phyloP scores from a whole-genome alignment of 2,888 invertebrate genomes.

The Oasisia sp. region DNA sequence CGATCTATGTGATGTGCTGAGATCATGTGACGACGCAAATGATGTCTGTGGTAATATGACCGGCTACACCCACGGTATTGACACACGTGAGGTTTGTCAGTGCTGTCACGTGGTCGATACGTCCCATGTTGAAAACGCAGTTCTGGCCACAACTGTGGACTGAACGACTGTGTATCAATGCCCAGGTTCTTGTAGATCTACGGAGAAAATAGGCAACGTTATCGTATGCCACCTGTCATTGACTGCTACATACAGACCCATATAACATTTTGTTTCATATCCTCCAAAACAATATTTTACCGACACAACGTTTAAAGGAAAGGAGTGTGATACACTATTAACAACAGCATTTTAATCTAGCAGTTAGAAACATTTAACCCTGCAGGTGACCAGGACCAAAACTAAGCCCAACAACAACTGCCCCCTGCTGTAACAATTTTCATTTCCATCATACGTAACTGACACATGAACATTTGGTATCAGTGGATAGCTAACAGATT shows the following conservation, averaged over 20 bases:
- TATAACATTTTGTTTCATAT: not conserved
- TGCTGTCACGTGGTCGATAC: conserved; percentile 13
- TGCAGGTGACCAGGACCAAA: too few species aligned
- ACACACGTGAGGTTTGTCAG: not conserved
- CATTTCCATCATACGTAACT: too few species aligned
- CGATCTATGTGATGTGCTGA: not conserved
- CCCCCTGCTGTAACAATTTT: too few species aligned
- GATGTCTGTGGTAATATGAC: conserved; percentile 17
- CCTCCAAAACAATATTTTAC: not conserved
- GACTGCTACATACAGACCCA: not conserved
- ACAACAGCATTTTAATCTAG: too few species aligned
- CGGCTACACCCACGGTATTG: not conserved
- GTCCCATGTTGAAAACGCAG: not conserved
- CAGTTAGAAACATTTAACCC: too few species aligned
- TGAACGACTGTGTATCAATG: not conserved
- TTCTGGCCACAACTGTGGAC: not conserved
- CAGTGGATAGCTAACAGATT: too few species aligned
- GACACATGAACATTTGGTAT: too few species aligned
- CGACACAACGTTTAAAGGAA: not conserved
- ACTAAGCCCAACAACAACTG: too few species aligned
- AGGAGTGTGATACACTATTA: too few species aligned
- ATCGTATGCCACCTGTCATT: not conserved
- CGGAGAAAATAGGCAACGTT: conserved; percentile 6
- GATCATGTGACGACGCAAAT: conserved; percentile 7
- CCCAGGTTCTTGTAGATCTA: not conserved